Percentiles rank a stretch among this genome's conserved stretches.
These are phyloP conservation scores for Glyphotaelius pellucidus DNA, from an alignment of 2,888 invertebrate genomes.

Conservation along the genomic window DNA sequence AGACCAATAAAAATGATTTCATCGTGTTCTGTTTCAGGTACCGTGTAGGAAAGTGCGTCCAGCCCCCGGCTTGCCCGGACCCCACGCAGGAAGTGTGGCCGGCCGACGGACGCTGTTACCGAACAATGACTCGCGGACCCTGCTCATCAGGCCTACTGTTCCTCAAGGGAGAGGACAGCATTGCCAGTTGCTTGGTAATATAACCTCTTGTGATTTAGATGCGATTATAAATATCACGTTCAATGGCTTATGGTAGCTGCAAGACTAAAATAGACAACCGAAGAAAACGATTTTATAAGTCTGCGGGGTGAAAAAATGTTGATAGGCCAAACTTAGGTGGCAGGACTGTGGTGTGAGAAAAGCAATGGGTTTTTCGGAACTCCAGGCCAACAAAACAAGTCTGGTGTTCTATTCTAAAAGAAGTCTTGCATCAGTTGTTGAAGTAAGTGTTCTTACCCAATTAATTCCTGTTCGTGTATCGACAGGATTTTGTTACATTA, in stretches of 20 bases:
- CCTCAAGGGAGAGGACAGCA: constrained; percentile 77
- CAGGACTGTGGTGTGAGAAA: too few relatives aligned
- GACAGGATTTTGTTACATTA: too few relatives aligned
- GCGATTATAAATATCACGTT: neutral
- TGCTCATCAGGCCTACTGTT: constrained; percentile 86
- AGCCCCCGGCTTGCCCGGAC: constrained; percentile 81
- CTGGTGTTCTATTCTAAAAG: too few relatives aligned
- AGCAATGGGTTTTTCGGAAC: too few relatives aligned
- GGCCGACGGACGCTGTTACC: constrained; percentile 85
- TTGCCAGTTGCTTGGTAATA: constrained; percentile 82
- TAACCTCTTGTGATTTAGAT: neutral
- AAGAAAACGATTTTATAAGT: too few relatives aligned
- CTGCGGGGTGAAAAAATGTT: too few relatives aligned
- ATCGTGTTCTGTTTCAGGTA: constrained; percentile 71
- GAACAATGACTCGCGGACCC: constrained; percentile 84
- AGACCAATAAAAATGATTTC: neutral
- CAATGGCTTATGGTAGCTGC: neutral
- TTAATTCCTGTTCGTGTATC: too few relatives aligned
- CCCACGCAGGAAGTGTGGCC: constrained; percentile 87
- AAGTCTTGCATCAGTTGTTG: too few relatives aligned
- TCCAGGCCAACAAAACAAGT: too few relatives aligned
- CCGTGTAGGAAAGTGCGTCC: constrained; percentile 86
- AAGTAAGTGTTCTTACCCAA: too few relatives aligned
- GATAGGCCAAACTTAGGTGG: too few relatives aligned
- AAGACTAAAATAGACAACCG: neutral